Evolutionary conservation across 2,888 invertebrate genomes (phyloP), one percentile per base, ranked within the genome.

Genomic region (Thecocarcelia acutangulata): DNA sequence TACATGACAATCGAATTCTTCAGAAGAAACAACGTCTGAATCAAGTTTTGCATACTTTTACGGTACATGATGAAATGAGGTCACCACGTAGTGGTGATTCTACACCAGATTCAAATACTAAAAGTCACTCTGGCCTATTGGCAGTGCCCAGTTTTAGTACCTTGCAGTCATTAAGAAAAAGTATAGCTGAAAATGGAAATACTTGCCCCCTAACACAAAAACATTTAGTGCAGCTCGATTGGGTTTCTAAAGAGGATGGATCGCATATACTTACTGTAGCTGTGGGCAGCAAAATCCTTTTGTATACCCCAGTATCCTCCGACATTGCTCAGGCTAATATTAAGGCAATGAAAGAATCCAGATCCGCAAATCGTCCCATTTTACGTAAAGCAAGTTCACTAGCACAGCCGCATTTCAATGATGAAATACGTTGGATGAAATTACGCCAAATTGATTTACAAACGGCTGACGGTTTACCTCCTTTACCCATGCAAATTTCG

Each of bases 211-310:
- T 97, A 44, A 97, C 97, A 0, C 97, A 97, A 89, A 97, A 97
- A 90, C 97, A 97, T 90, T 92, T 98, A 28, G 98, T 98, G 0
- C 98, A 98, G 88, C 91, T 99, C 46, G 99, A 99, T 91, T 99
- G 99, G 99, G 98, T 99, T 12, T 98, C 98, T 0, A 98, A 98
- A 85, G 99, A 99, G 90, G 99, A 99, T 89, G 99, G 99, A 0
- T 97, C 98, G 0, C 99, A 99, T 90, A 97, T 99, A 86, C 91
- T 99, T 46, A 99, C 99, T 0, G 98, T 99, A 0, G 98, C 97
- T 0, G 97, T 98, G 44, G 98, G 97, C 0, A 97, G 97, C 78
- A 96, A 97, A 90, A 96, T 98, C 46, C 93, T 97, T 89, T 91
- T 98, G 8, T 98, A 97, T 86, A 97, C 98, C 0, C 96, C 97